These are phyloP conservation scores for Melospiza georgiana DNA, from an alignment of 2,113 vertebrate genomes.

Conservation along the genomic window DNA sequence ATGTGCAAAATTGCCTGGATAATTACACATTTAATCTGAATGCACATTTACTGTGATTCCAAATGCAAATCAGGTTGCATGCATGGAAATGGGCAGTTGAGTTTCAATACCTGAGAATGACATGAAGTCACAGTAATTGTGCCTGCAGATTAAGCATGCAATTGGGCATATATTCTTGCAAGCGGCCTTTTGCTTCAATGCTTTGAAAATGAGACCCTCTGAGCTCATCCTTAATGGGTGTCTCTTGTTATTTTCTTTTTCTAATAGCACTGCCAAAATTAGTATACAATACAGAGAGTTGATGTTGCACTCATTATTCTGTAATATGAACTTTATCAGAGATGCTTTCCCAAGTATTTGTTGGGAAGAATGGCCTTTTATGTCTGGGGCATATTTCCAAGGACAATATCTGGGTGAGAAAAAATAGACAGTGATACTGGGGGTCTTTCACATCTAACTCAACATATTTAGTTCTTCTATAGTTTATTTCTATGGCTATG, in stretches of 20 bases:
- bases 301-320: background rate
- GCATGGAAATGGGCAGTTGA: background rate
- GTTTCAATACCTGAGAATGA: constrained; percentile 12
- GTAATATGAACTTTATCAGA: background rate
- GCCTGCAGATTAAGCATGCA: background rate
- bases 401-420: background rate
- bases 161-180: constrained; percentile 17
- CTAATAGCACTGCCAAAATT: background rate
- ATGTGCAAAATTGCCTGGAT: background rate
- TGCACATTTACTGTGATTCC: background rate
- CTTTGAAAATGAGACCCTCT: background rate
- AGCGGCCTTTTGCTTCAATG: background rate
- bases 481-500: background rate
- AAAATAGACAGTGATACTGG: background rate
- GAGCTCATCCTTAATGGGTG: background rate
- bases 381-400: background rate
- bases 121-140: constrained; percentile 10
- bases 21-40: constrained; percentile 19
- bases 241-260: background rate
- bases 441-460: background rate
- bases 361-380: background rate
- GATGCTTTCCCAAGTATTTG: background rate
- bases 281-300: background rate
- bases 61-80: constrained; percentile 8
- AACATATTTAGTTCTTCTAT: background rate